phyloP scores from a whole-genome alignment of 2,888 invertebrate genomes.

The Ophioninae sp. region DNA sequence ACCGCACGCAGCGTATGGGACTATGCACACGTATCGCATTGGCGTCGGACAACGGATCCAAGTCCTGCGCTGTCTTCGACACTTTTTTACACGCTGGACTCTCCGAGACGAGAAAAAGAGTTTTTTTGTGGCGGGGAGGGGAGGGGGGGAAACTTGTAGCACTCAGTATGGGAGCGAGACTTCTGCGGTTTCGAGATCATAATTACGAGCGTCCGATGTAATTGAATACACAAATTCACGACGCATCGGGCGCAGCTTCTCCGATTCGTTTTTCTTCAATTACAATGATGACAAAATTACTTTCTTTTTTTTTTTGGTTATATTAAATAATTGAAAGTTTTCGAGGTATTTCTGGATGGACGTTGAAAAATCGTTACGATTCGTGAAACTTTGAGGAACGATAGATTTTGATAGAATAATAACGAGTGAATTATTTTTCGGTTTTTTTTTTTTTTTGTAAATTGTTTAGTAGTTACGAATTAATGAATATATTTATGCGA shows the following conservation, averaged over 20 bases:
- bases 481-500: no score
- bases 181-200: slow-evolving; percentile 57
- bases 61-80: neutral
- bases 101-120: no score
- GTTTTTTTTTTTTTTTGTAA: no score
- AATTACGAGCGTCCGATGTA: slow-evolving; percentile 50
- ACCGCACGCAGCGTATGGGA: slow-evolving; percentile 26
- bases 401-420: no score
- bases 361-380: no score
- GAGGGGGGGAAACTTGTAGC: neutral
- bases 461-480: no score
- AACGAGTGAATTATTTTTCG: no score
- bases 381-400: no score
- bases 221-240: slow-evolving; percentile 41
- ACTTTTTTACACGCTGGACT: neutral
- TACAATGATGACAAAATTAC: no score
- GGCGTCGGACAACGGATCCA: slow-evolving; percentile 31
- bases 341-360: no score
- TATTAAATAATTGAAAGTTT: neutral
- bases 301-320: neutral
- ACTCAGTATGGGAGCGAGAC: slow-evolving; percentile 39
- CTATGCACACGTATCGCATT: neutral
- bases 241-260: neutral
- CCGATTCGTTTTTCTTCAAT: neutral
- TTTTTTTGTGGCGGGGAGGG: no score